Evolutionary conservation across 2,113 vertebrate genomes (phyloP), one percentile per base, ranked within the genome.

Genomic region (Recurvirostra avosetta): DNA sequence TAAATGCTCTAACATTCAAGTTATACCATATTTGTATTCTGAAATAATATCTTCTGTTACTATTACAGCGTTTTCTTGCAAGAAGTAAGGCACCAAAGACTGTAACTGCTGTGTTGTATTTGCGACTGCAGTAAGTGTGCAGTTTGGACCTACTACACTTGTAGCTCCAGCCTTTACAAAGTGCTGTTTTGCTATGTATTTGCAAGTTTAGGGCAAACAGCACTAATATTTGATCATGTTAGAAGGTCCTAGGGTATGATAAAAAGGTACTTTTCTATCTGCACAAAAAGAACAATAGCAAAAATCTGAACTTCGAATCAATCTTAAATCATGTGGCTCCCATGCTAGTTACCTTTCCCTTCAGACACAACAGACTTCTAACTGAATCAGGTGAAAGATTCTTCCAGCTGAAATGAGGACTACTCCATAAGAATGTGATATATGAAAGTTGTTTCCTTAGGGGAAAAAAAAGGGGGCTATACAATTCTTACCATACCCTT

Each of bases 381-480:
- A 7, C 4, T 88, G 65, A 83, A 50, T 50, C 49, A 50, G 49
- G 23, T 25, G 49, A 50, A 50, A 67, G 38, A 66, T 19, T 83
- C 38, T 55, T 43, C 23, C 47, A 75, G 41, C 10, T n/a, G 15
- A 92, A 84, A 78, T 16, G 29, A 92, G 14, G n/a, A 81, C 23
- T 55, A 36, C 8, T 59, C 26, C 34, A 63, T 9, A 29, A 59
- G 43, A 73, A 66, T 4, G 63, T 5, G 7, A 5, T 32, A 56
- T 0, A 4, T 36, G 8, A 62, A 63, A 83, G 25, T 4, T 38
- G 27, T 52, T 78, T 19, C 67, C 12, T 49, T 56, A 26, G 0
- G 0, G 0, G 8, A n/a, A 40, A 74, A 29, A 65, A 62, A 41
- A 17, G 15, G 6, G 22, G 13, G 5, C 15, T 50, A 43, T 8